A percentile compares a stretch with the other conserved stretches of the same genome.
Conservation (phyloP, 2,113 vertebrate genomes). For the Pangasianodon hypophthalmus region DNA sequence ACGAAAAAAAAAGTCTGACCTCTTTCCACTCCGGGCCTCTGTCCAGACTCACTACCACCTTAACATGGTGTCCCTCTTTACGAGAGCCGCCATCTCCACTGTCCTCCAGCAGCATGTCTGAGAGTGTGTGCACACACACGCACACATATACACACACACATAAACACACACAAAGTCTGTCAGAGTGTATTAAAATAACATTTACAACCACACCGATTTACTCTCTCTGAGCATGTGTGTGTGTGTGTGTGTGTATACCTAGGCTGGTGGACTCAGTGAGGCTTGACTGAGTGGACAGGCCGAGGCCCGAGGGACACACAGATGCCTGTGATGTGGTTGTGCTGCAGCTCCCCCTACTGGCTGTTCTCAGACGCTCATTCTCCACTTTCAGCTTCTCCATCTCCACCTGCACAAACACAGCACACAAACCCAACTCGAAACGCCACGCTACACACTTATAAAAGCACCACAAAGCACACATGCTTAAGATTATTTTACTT, state of each 20-base stretch:
- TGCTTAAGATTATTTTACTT: background rate
- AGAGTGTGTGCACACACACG: background rate
- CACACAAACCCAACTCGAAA: background rate
- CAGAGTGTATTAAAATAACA: background rate
- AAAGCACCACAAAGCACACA: background rate
- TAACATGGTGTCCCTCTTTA: conserved; percentile 83
- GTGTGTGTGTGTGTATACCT: conserved; percentile 21
- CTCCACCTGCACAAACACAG: conserved; percentile 72
- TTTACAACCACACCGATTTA: background rate
- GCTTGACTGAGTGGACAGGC: conserved; percentile 65
- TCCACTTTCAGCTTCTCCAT: conserved; percentile 87
- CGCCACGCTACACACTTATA: background rate
- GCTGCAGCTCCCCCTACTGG: conserved; percentile 81
- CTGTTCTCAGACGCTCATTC: conserved; percentile 82
- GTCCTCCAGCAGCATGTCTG: conserved; percentile 85
- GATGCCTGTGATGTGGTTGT: conserved; percentile 80
- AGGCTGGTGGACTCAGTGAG: conserved; percentile 74
- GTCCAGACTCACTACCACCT: conserved; percentile 76
- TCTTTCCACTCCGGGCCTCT: conserved; percentile 45
- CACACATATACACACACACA: background rate
- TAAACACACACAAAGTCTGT: background rate
- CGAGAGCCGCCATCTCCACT: conserved; percentile 70
- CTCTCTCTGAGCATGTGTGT: background rate
- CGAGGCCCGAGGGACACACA: conserved; percentile 75
- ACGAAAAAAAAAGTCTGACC: conserved; percentile 29